phyloP scores from a whole-genome alignment of 2,888 invertebrate species.

The Malacosoma neustria region DNA sequence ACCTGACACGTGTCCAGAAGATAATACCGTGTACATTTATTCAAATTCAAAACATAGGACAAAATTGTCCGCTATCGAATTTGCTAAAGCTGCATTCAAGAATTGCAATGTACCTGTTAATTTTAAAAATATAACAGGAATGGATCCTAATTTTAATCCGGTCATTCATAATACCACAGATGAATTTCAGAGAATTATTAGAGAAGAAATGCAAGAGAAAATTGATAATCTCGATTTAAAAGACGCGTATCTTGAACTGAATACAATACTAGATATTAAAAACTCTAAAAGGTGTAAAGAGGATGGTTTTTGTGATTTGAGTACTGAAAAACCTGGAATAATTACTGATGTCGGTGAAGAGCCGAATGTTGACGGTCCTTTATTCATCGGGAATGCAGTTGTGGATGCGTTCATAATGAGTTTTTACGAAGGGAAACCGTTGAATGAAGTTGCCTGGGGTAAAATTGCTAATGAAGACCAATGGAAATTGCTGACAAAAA shows the following conservation, averaged over 20 bases:
- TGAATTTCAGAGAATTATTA: conserved; percentile 20
- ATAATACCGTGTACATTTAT: conserved; percentile 31
- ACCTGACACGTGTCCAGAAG: conserved; percentile 26
- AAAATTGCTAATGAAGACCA: conserved; percentile 26
- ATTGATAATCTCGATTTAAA: conserved; percentile 24
- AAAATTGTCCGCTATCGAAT: conserved; percentile 36
- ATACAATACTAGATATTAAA: conserved; percentile 36
- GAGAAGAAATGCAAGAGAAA: conserved; percentile 33
- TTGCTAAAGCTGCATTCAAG: conserved; percentile 36
- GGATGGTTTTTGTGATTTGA: conserved; percentile 33
- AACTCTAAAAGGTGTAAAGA: conserved; percentile 33
- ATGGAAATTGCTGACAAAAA: conserved; percentile 32
- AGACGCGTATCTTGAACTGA: conserved; percentile 27
- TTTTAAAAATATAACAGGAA: conserved; percentile 21
- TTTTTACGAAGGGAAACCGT: conserved; percentile 41
- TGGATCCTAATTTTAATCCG: conserved; percentile 41
- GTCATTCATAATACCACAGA: conserved; percentile 28
- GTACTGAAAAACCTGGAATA: conserved; percentile 21
- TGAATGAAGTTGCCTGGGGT: conserved; percentile 47
- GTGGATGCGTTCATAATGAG: conserved; percentile 51
- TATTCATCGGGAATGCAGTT: conserved; percentile 30
- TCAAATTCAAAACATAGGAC: conserved; percentile 48
- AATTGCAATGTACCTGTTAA: conserved; percentile 34
- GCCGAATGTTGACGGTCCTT: conserved; percentile 37
- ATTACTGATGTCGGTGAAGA: conserved; percentile 29